These are phyloP conservation scores for Fukomys damarensis DNA, from an alignment of 2,113 vertebrate species.

Conservation along the genomic window DNA sequence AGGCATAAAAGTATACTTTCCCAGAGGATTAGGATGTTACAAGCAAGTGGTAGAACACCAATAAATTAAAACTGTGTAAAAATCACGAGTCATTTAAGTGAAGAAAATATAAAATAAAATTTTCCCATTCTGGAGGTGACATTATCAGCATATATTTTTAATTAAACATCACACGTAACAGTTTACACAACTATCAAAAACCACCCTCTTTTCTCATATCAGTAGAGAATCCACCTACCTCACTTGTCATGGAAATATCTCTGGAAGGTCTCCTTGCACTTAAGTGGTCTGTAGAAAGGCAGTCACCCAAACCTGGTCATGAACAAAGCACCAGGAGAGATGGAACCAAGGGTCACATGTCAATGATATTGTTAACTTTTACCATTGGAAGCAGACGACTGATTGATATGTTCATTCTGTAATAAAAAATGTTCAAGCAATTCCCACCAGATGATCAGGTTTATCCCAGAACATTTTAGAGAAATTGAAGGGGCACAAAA, in stretches of 20 bases:
- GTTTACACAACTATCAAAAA: constrained; percentile 35
- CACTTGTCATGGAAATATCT: not conserved
- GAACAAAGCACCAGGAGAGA: not conserved
- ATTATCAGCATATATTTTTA: constrained; percentile 32
- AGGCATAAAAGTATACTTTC: not conserved
- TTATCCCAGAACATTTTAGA: not conserved
- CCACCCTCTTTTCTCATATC: not conserved
- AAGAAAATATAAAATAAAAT: constrained; percentile 53
- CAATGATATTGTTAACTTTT: not conserved
- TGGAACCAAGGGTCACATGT: not conserved
- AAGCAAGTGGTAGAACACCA: not conserved
- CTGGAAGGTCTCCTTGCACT: not conserved
- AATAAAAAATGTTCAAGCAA: not conserved
- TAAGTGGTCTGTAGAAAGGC: not conserved
- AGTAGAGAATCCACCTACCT: not conserved
- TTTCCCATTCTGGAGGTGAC: not conserved
- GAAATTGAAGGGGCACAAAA: not conserved
- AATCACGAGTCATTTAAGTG: constrained; percentile 27
- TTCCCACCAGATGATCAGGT: not conserved
- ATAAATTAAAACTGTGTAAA: constrained; percentile 55
- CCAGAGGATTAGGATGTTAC: constrained; percentile 32
- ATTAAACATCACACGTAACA: not conserved
- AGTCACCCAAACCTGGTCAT: not conserved
- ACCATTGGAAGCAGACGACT: not conserved
- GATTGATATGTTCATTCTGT: not conserved